Evolutionary conservation across 2,888 invertebrate species (phyloP).

Genomic region (Actias luna): DNA sequence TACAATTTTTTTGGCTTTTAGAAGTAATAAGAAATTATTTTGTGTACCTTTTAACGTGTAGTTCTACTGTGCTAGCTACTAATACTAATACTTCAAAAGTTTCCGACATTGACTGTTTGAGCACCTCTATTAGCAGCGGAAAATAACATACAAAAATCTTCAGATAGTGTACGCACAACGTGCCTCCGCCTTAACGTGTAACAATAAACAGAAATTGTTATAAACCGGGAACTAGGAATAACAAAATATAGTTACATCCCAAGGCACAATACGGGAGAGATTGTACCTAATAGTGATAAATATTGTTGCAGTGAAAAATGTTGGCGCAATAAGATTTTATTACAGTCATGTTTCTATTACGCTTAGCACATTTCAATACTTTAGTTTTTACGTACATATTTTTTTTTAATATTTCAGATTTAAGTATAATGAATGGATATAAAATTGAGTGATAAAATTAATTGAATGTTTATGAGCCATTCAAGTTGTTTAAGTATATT

Average conservation of each 20-base stretch:
- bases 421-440: neutral
- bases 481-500: too few species aligned
- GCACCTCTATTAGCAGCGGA: too few species aligned
- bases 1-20: too few species aligned
- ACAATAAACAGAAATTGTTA: conserved; percentile 18
- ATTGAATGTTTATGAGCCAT: too few species aligned
- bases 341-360: neutral
- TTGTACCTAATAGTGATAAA: conserved; percentile 13
- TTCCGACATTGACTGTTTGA: too few species aligned
- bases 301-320: conserved; percentile 16
- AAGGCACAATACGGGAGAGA: conserved; percentile 10
- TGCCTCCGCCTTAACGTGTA: neutral
- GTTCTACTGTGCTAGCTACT: too few species aligned
- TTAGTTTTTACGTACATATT: neutral
- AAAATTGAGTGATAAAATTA: neutral
- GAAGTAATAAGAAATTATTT: too few species aligned
- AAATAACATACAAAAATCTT: neutral
- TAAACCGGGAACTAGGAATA: conserved; percentile 12
- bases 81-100: too few species aligned
- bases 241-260: conserved; percentile 14
- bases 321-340: conserved; percentile 9
- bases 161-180: neutral
- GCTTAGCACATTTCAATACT: neutral
- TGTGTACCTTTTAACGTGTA: too few species aligned
- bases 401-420: neutral